Conservation (phyloP, 2,797 vertebrate species). For the Pogonophryne albipinna region DNA sequence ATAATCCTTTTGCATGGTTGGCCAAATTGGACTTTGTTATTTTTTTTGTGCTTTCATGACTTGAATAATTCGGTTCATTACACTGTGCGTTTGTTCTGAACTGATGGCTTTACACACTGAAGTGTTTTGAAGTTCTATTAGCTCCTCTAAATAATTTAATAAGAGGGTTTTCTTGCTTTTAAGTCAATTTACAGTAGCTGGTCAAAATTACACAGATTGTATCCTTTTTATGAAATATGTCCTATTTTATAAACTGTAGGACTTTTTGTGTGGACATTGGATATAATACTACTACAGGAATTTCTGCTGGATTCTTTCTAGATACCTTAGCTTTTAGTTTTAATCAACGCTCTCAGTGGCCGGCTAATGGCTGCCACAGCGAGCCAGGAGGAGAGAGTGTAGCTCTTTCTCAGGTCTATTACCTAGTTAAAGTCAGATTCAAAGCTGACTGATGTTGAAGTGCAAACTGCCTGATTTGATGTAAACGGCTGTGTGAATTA, state of each 20-base stretch:
- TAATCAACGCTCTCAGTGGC: slow-evolving; percentile 48
- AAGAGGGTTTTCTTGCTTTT: slow-evolving; percentile 14
- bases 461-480: slow-evolving; percentile 44
- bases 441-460: slow-evolving; percentile 36
- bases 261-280: slow-evolving; percentile 5
- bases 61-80: slow-evolving; percentile 61
- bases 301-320: slow-evolving; percentile 16
- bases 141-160: slow-evolving; percentile 62
- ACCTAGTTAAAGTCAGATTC: slow-evolving; percentile 62
- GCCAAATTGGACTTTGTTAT: slow-evolving; percentile 17
- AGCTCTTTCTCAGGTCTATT: slow-evolving; percentile 38
- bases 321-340: slow-evolving; percentile 27
- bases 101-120: slow-evolving; percentile 41
- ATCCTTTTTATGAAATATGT: slow-evolving; percentile 20
- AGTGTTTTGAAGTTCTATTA: slow-evolving; percentile 53
- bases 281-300: background rate
- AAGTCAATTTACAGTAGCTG: no score
- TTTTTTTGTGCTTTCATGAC: slow-evolving; percentile 42
- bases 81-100: slow-evolving; percentile 41
- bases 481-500: slow-evolving; percentile 48
- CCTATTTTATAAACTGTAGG: background rate
- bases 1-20: background rate
- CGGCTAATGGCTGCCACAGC: slow-evolving; percentile 36
- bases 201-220: background rate
- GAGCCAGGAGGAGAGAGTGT: slow-evolving; percentile 32